phyloP scores from a whole-genome alignment of 2,113 vertebrate species.

The Phrynosoma blainvillii region DNA sequence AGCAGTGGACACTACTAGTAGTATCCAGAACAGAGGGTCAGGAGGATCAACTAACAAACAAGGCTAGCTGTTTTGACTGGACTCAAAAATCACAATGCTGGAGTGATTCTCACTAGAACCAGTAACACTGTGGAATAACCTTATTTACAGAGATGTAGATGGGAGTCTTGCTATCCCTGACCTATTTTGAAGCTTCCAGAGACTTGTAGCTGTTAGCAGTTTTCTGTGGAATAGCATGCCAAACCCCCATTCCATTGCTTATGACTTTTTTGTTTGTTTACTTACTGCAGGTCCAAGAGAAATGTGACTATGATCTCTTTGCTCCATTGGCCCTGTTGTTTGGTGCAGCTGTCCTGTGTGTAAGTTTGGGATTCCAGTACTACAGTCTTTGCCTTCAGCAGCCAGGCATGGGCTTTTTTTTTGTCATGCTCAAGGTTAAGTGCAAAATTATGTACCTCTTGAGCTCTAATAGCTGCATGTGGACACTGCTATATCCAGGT shows the following conservation, averaged over 20 bases:
- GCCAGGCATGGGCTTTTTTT: rapidly evolving
- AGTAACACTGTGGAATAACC: neutral
- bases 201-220: rapidly evolving
- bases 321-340: constrained; percentile 91
- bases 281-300: constrained; percentile 86
- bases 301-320: constrained; percentile 90
- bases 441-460: neutral
- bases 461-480: neutral
- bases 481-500: neutral
- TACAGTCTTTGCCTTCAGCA: neutral
- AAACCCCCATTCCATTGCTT: neutral
- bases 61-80: neutral
- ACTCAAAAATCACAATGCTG: neutral
- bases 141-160: no score
- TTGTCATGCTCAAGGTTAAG: neutral
- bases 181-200: rapidly evolving
- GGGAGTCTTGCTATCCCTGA: neutral
- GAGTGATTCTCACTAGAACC: neutral
- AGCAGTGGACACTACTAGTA: neutral
- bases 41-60: neutral
- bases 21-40: neutral
- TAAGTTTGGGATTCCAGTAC: constrained; percentile 66
- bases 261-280: neutral
- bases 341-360: constrained; percentile 88
- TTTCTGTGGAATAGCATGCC: rapidly evolving